A percentile compares a stretch with the other conserved stretches of the same genome.
Conservation (phyloP, 2,797 vertebrate genomes). For the Chlorospingus flavigularis region DNA sequence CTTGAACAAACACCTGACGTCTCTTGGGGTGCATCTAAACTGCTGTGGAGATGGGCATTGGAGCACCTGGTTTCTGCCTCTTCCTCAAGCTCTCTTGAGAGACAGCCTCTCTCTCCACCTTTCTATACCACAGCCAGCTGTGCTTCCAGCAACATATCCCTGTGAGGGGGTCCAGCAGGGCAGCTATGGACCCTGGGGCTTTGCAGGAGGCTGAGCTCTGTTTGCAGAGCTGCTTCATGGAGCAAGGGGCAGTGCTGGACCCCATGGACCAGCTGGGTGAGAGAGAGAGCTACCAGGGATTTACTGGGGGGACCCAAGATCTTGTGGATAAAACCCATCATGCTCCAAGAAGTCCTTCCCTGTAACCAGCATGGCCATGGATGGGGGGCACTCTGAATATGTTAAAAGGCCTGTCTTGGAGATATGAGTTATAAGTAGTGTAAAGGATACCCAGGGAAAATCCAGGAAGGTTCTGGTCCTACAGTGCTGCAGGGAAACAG, state of each 20-base stretch:
- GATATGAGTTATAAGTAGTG: background rate
- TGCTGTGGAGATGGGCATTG: background rate
- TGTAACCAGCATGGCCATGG: background rate
- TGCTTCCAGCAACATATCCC: background rate
- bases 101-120: background rate
- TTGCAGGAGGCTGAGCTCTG: background rate
- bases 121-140: background rate
- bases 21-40: background rate
- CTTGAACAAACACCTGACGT: background rate
- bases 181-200: rapidly evolving
- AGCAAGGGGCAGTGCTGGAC: background rate
- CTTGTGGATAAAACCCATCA: background rate
- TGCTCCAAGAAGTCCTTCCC: background rate
- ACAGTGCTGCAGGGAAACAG: background rate
- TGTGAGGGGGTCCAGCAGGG: background rate
- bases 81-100: background rate
- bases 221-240: background rate
- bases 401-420: background rate
- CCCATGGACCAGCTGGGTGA: background rate
- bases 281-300: background rate
- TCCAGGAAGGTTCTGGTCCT: background rate
- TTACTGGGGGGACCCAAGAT: background rate
- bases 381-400: rapidly evolving
- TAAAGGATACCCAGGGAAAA: background rate
- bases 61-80: background rate